Conservation (phyloP, 2,113 vertebrate genomes). For the Chaenocephalus aceratus region DNA sequence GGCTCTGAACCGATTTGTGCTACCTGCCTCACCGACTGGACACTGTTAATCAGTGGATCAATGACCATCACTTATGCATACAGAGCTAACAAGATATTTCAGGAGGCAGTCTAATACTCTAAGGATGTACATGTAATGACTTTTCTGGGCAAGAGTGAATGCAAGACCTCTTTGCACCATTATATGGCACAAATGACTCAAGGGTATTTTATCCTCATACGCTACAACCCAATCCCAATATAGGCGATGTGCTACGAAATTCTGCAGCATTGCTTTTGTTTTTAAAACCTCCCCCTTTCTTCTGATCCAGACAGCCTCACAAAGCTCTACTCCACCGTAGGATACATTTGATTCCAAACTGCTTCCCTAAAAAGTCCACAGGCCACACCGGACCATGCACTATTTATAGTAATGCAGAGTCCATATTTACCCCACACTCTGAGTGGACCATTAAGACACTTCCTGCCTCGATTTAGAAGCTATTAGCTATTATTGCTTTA, state of each 20-base stretch:
- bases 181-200: background rate
- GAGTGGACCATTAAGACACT: constrained; percentile 57
- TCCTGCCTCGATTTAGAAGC: constrained; percentile 61
- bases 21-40: constrained; percentile 15
- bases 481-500: constrained; percentile 56
- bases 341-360: constrained; percentile 33
- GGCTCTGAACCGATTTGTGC: constrained; percentile 19
- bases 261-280: background rate
- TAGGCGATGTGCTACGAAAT: background rate
- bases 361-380: constrained; percentile 23
- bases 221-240: background rate
- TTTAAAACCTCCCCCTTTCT: background rate
- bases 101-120: constrained; percentile 14
- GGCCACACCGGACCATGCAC: constrained; percentile 36
- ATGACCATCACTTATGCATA: constrained; percentile 56
- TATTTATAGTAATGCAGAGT: constrained; percentile 65
- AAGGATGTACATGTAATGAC: constrained; percentile 36
- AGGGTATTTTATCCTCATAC: background rate
- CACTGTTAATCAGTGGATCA: constrained; percentile 58
- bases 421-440: constrained; percentile 48
- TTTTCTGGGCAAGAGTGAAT: constrained; percentile 20
- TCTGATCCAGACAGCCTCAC: constrained; percentile 4
- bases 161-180: background rate
- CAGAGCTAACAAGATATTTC: constrained; percentile 41
- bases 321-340: constrained; percentile 6